Evolutionary conservation across 2,797 vertebrate species (phyloP), one percentile per base, ranked within the genome.

Genomic region (Hafferia zeledoni): DNA sequence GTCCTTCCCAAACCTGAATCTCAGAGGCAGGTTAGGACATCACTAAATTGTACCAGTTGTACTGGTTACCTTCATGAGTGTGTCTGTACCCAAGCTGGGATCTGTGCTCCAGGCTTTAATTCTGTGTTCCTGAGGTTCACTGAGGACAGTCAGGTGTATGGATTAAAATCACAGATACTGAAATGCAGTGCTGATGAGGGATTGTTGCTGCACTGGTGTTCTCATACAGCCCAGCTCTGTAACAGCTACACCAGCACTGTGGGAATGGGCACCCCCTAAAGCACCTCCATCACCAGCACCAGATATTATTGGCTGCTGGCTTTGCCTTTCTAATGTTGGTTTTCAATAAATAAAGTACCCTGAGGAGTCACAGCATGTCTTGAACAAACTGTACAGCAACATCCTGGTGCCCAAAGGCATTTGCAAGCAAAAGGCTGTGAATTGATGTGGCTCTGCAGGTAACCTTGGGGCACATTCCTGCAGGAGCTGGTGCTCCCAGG

Each of bases 341-440:
- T 87, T 59, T 91, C 43, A 53, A 6, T 70, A 59, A 65, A 16
- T 61, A 37, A 67, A 56, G 46, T 80, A 11, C 30, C 37, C 83
- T 27, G 57, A 50, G 63, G 46, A 90, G 86, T 85, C 77, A 64
- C n/a, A 31, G 18, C 28, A n/a, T 72, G 68, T 69, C 35, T 83
- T 4, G 9, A 59, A 47, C 84, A 85, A 93, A 85, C 75, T 85
- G 35, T 90, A 23, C 90, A 55, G 76, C 90, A 93, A 28, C 88
- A 86, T 91, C 90, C 83, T 55, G 64, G 79, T 90, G 30, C 69
- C 89, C 94, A 69, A 80, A 83, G 33, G 55, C 64, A 50, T 77
- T 80, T 65, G 79, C 72, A 85, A 77, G 68, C 64, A 55, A 77
- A 75, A 55, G 24, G 0, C 1, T 24, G 11, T 2, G 0, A 49